These are phyloP conservation scores for Myotis vivesi DNA, from an alignment of 2,797 vertebrate species.

Conservation along the genomic window DNA sequence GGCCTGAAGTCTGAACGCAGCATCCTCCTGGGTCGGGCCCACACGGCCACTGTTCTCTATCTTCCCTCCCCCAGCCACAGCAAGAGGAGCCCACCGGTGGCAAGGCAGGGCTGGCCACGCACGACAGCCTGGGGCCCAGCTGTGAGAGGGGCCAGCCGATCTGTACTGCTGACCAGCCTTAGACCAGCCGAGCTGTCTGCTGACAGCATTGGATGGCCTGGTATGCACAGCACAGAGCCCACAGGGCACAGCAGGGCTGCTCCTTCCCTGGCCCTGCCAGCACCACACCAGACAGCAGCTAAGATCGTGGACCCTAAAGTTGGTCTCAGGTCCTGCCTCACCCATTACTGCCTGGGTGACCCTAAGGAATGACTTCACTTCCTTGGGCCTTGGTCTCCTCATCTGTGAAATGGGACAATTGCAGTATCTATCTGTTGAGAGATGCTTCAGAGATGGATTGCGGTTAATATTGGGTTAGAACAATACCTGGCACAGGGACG, in stretches of 20 bases:
- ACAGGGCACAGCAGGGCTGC: no score
- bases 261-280: not conserved
- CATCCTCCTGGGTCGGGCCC: no score
- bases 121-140: not conserved
- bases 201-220: no score
- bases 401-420: not conserved
- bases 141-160: not conserved
- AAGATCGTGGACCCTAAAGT: not conserved
- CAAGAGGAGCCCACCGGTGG: not conserved
- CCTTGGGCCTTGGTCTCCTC: not conserved
- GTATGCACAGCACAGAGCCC: no score
- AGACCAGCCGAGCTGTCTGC: no score
- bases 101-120: not conserved
- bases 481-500: no score
- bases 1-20: not conserved
- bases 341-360: not conserved
- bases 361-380: not conserved
- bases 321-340: no score
- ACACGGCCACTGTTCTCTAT: fast-evolving
- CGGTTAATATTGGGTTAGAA: not conserved
- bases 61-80: not conserved
- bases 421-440: not conserved
- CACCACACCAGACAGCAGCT: no score
- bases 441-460: not conserved
- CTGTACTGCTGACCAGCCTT: not conserved